Percentiles rank a stretch among this genome's conserved stretches.
Evolutionary conservation across 2,888 invertebrate species (phyloP).

Genomic region (Diarsia dahlii): DNA sequence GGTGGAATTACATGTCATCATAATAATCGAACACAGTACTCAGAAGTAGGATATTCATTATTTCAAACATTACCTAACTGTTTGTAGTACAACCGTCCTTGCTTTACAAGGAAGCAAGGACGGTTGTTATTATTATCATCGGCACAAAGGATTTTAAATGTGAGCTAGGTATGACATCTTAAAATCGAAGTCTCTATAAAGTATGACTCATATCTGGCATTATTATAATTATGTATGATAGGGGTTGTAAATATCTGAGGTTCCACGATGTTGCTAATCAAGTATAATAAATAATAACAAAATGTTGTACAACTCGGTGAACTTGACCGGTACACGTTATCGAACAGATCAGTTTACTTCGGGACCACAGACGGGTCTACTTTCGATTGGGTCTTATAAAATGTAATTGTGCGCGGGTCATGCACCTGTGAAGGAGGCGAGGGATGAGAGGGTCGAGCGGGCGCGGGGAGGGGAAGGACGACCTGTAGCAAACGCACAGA

Average conservation of each 20-base stretch:
- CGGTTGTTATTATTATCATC: background rate
- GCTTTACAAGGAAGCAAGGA: background rate
- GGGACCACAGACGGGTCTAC: background rate
- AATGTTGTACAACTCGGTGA: background rate
- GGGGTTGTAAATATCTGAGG: background rate
- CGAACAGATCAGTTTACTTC: background rate
- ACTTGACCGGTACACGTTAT: background rate
- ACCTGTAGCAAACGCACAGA: slow-evolving; percentile 15
- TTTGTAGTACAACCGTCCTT: background rate
- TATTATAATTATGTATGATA: background rate
- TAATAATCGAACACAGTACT: too few relatives aligned
- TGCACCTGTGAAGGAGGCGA: background rate
- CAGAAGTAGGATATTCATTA: too few relatives aligned
- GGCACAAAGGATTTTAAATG: background rate
- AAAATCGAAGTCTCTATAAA: background rate
- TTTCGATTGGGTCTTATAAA: background rate
- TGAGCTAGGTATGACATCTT: background rate
- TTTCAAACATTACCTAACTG: too few relatives aligned
- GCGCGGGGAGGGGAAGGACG: background rate
- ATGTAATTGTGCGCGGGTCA: background rate
- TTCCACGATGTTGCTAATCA: background rate
- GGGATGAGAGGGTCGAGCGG: background rate
- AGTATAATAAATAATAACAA: background rate
- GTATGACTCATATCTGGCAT: background rate
- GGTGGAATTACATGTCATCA: too few relatives aligned